A percentile compares a stretch with the other conserved stretches of the same genome.
phyloP scores from a whole-genome alignment of 2,888 invertebrate species.

The Stenolophus ochropezus region DNA sequence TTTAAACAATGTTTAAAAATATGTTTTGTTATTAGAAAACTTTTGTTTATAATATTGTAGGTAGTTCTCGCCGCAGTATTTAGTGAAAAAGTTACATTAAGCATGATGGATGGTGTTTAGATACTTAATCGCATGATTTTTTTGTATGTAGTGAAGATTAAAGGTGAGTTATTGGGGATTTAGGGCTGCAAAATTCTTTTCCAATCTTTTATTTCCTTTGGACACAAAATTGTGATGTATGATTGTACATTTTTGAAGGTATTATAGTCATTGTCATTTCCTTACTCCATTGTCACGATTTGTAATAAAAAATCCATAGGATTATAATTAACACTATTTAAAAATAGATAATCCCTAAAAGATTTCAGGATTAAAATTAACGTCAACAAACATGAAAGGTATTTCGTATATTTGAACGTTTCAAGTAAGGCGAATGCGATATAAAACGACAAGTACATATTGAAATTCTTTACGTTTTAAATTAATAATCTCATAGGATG shows the following conservation, averaged over 20 bases:
- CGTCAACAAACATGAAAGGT: not conserved
- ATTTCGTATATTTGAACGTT: not conserved
- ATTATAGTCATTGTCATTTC: not conserved
- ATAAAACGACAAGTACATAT: not conserved
- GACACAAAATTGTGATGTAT: not conserved
- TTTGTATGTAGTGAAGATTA: conserved; percentile 5
- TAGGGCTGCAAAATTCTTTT: not conserved
- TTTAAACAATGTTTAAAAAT: no score
- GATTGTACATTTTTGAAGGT: not conserved
- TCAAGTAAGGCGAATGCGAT: no score
- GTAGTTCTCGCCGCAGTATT: not conserved
- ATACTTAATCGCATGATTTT: conserved; percentile 26
- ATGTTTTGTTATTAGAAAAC: no score
- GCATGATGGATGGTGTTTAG: conserved; percentile 33
- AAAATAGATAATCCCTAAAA: not conserved
- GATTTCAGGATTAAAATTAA: not conserved
- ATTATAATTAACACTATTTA: not conserved
- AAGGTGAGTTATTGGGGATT: conserved; percentile 16
- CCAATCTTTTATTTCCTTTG: not conserved
- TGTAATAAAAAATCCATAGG: not conserved
- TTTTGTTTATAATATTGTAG: no score
- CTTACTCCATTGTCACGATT: not conserved
- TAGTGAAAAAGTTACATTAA: conserved; percentile 41
- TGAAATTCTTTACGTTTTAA: not conserved
- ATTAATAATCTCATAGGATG: not conserved